phyloP scores from a whole-genome alignment of 2,113 vertebrate genomes.

The Elephantulus edwardii region DNA sequence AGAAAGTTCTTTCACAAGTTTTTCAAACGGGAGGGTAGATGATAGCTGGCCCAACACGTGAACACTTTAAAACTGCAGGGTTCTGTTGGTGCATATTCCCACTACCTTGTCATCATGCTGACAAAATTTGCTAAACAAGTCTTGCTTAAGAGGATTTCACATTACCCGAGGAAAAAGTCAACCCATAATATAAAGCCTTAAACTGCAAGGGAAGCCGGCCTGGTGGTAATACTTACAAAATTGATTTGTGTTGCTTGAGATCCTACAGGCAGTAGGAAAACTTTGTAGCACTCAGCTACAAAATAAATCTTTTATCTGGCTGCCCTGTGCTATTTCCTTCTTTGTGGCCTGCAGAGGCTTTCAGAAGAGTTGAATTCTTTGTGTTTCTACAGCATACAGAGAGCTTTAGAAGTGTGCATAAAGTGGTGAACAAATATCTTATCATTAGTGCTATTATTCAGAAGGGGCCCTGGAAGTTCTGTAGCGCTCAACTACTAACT shows the following conservation, averaged over 20 bases:
- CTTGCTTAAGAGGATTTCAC: slow-evolving; percentile 55
- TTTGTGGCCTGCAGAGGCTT: neutral
- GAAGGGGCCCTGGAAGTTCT: neutral
- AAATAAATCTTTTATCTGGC: slow-evolving; percentile 42
- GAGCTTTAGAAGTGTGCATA: neutral
- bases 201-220: neutral
- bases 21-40: slow-evolving; percentile 43
- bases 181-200: slow-evolving; percentile 40
- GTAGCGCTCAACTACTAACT: neutral
- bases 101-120: slow-evolving; percentile 38
- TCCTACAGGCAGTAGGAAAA: slow-evolving; percentile 33
- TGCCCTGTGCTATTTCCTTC: slow-evolving; percentile 33
- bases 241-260: slow-evolving; percentile 58
- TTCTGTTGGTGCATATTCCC: slow-evolving; percentile 12
- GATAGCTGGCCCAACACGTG: slow-evolving; percentile 1
- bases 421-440: neutral
- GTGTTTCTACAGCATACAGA: slow-evolving; percentile 20
- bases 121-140: slow-evolving; percentile 63
- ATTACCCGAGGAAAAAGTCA: slow-evolving; percentile 46
- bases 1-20: slow-evolving; percentile 38
- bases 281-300: slow-evolving; percentile 33
- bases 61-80: slow-evolving; percentile 36
- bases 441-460: neutral
- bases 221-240: slow-evolving; percentile 57
- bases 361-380: slow-evolving; percentile 1